A percentile compares a stretch with the other conserved stretches of the same genome.
These are phyloP conservation scores for Trachelus troglodyta DNA, from an alignment of 2,888 invertebrate genomes.

Conservation along the genomic window DNA sequence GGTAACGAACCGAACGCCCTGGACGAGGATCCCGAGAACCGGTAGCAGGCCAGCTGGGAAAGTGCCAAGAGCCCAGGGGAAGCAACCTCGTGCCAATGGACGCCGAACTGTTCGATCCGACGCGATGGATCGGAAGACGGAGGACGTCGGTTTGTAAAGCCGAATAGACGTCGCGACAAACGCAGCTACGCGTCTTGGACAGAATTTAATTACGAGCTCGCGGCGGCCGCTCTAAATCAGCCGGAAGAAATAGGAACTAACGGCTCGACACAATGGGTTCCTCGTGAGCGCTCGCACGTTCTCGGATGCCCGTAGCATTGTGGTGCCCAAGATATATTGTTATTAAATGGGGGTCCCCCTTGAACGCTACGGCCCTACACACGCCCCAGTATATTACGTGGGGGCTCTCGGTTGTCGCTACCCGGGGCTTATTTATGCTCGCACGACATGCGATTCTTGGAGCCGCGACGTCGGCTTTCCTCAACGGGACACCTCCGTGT, in stretches of 20 bases:
- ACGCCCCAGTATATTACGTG: constrained; percentile 57
- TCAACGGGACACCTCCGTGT: background rate
- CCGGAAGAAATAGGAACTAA: constrained; percentile 40
- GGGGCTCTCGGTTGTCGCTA: constrained; percentile 26
- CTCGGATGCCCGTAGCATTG: constrained; percentile 39
- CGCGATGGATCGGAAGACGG: too few relatives aligned
- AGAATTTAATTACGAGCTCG: constrained; percentile 43
- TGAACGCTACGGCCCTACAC: constrained; percentile 41
- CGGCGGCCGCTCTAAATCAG: constrained; percentile 43
- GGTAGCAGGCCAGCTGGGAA: too few relatives aligned
- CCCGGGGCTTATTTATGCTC: constrained; percentile 48
- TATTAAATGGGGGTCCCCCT: constrained; percentile 65
- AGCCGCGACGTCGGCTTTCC: constrained; percentile 5
- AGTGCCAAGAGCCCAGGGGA: too few relatives aligned
- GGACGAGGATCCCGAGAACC: background rate
- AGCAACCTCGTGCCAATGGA: too few relatives aligned
- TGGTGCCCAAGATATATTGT: constrained; percentile 63
- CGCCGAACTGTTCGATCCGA: too few relatives aligned
- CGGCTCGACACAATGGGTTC: constrained; percentile 31
- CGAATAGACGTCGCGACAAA: background rate
- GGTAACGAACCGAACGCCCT: background rate
- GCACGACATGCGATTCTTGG: constrained; percentile 47
- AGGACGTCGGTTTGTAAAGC: too few relatives aligned
- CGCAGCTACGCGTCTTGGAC: constrained; percentile 14
- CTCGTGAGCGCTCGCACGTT: constrained; percentile 27